Base-by-base conservation (phyloP, 2,888 invertebrate species). In the Agrotis ipsilon region DNA sequence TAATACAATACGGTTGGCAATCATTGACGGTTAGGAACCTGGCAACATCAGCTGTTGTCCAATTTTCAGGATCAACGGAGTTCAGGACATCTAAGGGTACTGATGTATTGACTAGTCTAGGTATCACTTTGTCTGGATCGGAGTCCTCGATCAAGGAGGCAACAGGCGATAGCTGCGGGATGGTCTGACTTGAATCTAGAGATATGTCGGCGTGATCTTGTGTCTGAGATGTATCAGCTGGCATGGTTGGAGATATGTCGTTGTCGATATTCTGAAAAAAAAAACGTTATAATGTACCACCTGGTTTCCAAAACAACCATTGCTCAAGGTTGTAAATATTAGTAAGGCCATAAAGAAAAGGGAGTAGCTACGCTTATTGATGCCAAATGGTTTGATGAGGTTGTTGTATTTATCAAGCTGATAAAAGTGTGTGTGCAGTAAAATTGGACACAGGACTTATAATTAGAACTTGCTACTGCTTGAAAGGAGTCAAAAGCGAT, bases 11-110 rank as follows among this genome's bases (percentile, higher is more conserved):
- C 14, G 97, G 97, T 69, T 97, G 97, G 86, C 97, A 98, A 91
- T 99, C 99, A 91, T 99, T 99, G 55, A 98, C 98, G 60, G 98
- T 97, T 64, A 99, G 97, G 94, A 99, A 99, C 92, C 98, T 98
- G 27, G 98, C 98, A 13, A 99, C 99, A 90, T 99, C 99, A 79
- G 90, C 81, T 0, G 98, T 97, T 78, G 97, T 98, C 99, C 99
- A 99, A 71, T 92, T 91, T 59, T 94, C 95, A 2, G 95, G 95
- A 11, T 95, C 94, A 1, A 95, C 95, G 79, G 91, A 97, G 88
- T 91, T 97, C 92, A 92, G 96, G 91, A 90, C 92, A 85, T 92
- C 96, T 92, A 93, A 91, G 91, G 92, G 96, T 89, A 92, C 96
- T 24, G 90, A 93, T 52, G 96, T 96, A 87, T 97, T 97, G 86